phyloP scores from a whole-genome alignment of 53 echinoderm and acorn worm species.

The Paracentrotus lividus region DNA sequence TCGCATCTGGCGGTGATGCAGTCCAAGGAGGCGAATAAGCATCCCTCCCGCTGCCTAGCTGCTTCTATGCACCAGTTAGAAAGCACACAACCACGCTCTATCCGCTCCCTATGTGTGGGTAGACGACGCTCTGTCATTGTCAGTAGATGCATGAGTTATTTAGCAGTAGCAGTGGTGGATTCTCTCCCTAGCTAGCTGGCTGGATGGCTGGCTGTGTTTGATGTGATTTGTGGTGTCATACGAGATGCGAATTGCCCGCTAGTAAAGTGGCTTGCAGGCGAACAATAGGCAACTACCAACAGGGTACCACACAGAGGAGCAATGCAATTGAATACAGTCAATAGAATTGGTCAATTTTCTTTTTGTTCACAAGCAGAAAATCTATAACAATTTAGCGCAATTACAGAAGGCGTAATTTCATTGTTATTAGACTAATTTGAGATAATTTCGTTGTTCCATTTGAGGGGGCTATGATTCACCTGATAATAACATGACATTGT shows the following conservation, averaged over 20 bases:
- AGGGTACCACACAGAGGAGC: no score
- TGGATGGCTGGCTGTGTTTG: background rate
- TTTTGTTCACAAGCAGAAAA: conserved; percentile 22
- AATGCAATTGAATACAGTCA: background rate
- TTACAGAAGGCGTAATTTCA: conserved; percentile 57
- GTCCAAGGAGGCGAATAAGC: background rate
- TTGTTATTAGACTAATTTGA: conserved; percentile 62
- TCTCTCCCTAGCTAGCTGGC: background rate
- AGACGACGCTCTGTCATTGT: background rate
- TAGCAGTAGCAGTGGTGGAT: background rate
- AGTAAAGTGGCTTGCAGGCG: conserved; percentile 11
- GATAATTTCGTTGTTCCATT: conserved; percentile 56
- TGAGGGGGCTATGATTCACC: background rate
- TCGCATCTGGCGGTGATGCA: background rate
- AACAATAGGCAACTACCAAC: background rate
- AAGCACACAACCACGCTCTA: background rate
- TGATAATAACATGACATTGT: conserved; percentile 29
- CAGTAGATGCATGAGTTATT: conserved; percentile 36
- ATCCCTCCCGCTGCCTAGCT: background rate
- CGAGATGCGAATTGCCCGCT: conserved; percentile 6
- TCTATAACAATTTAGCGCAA: conserved; percentile 55
- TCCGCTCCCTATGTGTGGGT: background rate
- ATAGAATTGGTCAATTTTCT: background rate
- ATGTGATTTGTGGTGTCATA: conserved; percentile 58
- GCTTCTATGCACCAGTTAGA: background rate